Evolutionary conservation across 1,140 invertebrate species (phyloP).

Genomic region (Halictus rubicundus): DNA sequence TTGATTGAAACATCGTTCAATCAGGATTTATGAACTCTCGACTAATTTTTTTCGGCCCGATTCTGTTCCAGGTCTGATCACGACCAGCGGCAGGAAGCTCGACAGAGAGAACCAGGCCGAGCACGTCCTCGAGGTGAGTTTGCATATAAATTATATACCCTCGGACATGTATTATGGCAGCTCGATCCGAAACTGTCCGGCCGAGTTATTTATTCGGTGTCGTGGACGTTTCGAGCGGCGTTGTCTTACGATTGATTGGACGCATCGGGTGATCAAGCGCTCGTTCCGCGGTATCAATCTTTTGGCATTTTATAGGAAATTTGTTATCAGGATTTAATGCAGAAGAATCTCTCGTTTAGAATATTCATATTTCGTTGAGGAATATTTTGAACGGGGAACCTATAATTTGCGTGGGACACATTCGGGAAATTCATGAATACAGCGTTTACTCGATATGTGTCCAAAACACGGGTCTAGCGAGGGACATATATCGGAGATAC

Average conservation of each 20-base stretch:
- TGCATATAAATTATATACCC: slow-evolving; percentile 29
- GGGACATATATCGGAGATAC: no score
- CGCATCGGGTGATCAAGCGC: no score
- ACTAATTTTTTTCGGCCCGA: slow-evolving; percentile 22
- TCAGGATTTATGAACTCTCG: slow-evolving; percentile 43
- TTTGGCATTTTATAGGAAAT: no score
- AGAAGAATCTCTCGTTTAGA: no score
- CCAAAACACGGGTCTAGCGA: no score
- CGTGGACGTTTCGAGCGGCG: neutral
- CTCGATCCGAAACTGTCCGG: neutral
- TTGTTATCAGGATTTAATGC: no score
- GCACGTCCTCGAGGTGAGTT: slow-evolving; percentile 91
- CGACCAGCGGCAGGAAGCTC: slow-evolving; percentile 89
- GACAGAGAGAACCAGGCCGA: slow-evolving; percentile 92
- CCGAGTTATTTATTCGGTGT: neutral
- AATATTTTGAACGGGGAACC: no score
- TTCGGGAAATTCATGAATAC: no score
- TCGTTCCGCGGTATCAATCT: no score
- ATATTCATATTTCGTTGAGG: neutral
- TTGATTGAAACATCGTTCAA: slow-evolving; percentile 37
- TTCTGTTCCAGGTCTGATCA: slow-evolving; percentile 87
- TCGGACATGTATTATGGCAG: neutral
- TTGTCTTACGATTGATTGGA: slow-evolving; percentile 13
- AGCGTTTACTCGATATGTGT: no score
- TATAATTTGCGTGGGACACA: no score